Evolutionary conservation across 2,888 invertebrate species (phyloP).

Genomic region (Ophioninae sp.): DNA sequence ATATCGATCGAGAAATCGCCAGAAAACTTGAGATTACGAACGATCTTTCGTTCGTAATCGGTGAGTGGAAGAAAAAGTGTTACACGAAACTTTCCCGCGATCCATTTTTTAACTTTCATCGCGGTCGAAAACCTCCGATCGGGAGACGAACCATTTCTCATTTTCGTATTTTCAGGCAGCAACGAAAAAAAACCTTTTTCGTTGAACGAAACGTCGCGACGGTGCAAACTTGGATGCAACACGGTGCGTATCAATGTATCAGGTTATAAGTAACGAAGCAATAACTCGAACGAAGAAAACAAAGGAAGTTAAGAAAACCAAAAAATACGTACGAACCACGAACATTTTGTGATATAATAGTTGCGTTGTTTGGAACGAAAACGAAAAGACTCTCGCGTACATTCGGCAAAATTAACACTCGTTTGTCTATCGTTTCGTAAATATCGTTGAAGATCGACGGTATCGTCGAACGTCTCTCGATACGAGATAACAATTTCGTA

Average conservation of each 20-base stretch:
- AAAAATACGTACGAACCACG: constrained; percentile 33
- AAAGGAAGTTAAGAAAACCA: constrained; percentile 16
- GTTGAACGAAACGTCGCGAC: constrained; percentile 26
- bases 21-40: constrained; percentile 10
- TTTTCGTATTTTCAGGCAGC: constrained; percentile 10
- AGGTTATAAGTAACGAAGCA: constrained; percentile 42
- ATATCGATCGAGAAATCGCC: constrained; percentile 48
- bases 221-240: too few species aligned
- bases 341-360: constrained; percentile 54
- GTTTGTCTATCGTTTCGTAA: constrained; percentile 7
- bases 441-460: constrained; percentile 30
- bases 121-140: too few species aligned
- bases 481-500: constrained; percentile 27
- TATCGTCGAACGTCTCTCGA: constrained; percentile 38
- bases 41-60: too few species aligned
- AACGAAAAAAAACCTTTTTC: constrained; percentile 50
- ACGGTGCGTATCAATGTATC: constrained; percentile 15
- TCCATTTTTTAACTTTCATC: too few species aligned
- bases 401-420: not conserved
- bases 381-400: not conserved
- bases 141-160: not conserved
- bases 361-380: constrained; percentile 21
- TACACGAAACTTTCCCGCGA: too few species aligned
- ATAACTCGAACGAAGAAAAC: constrained; percentile 31
- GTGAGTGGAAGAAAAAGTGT: too few species aligned